Conservation (phyloP, 30 jellyfish, hydroid and myxozoan species). For the Pseudorhiza aurosa region DNA sequence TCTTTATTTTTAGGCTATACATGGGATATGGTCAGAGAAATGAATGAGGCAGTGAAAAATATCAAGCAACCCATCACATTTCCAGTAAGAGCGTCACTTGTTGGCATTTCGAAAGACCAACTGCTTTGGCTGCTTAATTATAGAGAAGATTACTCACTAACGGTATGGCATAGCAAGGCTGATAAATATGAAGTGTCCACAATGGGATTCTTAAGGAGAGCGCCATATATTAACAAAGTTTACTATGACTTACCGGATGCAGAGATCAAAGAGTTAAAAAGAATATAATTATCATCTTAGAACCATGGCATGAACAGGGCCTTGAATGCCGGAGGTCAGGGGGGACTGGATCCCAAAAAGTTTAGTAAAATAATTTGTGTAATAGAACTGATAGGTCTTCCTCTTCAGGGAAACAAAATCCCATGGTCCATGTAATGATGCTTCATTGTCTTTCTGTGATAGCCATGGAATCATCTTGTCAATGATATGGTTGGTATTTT, state of each 20-base stretch:
- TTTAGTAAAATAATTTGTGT: too few relatives aligned
- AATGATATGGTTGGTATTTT: too few relatives aligned
- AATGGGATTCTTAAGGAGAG: slow-evolving; percentile 44
- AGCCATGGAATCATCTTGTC: too few relatives aligned
- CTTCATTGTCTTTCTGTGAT: too few relatives aligned
- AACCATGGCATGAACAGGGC: too few relatives aligned
- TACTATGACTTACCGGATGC: slow-evolving; percentile 83
- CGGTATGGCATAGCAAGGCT: slow-evolving; percentile 82
- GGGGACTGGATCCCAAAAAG: too few relatives aligned
- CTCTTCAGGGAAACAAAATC: too few relatives aligned
- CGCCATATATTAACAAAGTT: slow-evolving; percentile 47
- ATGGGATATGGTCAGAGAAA: slow-evolving; percentile 83
- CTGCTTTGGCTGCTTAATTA: slow-evolving; percentile 74
- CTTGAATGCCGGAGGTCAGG: too few relatives aligned
- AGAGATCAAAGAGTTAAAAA: slow-evolving; percentile 6
- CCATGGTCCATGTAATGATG: too few relatives aligned
- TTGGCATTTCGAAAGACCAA: slow-evolving; percentile 56
- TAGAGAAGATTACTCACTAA: slow-evolving; percentile 59
- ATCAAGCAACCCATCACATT: slow-evolving; percentile 69
- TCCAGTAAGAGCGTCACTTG: slow-evolving; percentile 96
- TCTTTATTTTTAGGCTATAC: slow-evolving; percentile 61
- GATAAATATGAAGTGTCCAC: slow-evolving; percentile 66
- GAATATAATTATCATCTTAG: too few relatives aligned
- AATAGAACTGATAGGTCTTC: too few relatives aligned
- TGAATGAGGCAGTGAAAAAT: slow-evolving; percentile 41